These are phyloP conservation scores for Hylia prasina DNA, from an alignment of 2,113 vertebrate species.

Conservation along the genomic window DNA sequence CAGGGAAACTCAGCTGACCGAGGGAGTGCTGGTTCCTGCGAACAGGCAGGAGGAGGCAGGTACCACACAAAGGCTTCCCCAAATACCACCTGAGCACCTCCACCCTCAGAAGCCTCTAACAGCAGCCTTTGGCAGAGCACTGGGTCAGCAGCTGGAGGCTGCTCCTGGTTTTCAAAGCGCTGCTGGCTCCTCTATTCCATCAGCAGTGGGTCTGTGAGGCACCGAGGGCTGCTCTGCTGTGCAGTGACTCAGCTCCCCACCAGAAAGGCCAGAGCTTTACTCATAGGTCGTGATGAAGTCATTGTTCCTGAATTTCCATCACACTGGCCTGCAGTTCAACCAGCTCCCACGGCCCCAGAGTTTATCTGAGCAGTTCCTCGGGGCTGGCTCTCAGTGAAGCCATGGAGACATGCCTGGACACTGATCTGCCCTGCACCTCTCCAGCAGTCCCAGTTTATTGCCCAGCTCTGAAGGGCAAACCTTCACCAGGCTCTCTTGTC, in stretches of 20 bases:
- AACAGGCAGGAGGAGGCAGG: neutral
- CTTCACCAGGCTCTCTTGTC: neutral
- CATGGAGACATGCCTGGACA: fast-evolving
- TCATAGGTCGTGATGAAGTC: neutral
- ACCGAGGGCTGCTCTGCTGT: neutral
- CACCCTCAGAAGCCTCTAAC: neutral
- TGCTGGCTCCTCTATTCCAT: neutral
- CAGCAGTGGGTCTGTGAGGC: neutral
- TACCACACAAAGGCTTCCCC: neutral
- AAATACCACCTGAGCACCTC: neutral
- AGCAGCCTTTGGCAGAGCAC: neutral
- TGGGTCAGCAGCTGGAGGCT: neutral
- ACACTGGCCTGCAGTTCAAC: neutral
- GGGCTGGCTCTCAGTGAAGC: fast-evolving
- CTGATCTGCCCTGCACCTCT: neutral
- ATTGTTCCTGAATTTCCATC: neutral
- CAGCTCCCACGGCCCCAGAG: neutral
- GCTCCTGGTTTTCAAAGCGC: neutral
- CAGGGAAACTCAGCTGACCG: fast-evolving
- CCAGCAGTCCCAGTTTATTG: fast-evolving
- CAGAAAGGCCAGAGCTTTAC: neutral
- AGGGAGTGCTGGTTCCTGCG: neutral
- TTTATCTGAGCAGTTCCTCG: neutral
- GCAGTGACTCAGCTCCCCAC: neutral
- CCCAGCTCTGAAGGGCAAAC: neutral